Conservation (phyloP, 2,888 invertebrate genomes). For the Andrena bucephala region DNA sequence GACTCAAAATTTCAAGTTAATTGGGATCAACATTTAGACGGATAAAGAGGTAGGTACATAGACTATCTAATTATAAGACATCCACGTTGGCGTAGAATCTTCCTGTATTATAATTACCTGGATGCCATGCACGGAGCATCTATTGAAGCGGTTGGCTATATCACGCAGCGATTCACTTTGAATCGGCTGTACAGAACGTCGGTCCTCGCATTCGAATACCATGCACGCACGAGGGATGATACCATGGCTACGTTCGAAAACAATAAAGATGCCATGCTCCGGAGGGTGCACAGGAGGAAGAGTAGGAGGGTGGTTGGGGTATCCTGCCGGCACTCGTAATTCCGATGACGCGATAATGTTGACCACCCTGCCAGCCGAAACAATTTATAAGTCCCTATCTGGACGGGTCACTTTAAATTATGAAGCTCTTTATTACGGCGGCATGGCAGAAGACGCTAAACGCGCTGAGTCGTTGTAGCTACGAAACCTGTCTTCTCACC, state of each 20-base stretch:
- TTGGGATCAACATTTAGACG: background rate
- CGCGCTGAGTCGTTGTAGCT: constrained; percentile 50
- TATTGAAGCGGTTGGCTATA: constrained; percentile 46
- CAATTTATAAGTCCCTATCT: constrained; percentile 80
- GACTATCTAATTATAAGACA: too few relatives aligned
- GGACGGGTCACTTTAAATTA: constrained; percentile 79
- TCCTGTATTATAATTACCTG: constrained; percentile 29
- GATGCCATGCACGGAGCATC: constrained; percentile 12
- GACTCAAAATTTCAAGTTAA: background rate
- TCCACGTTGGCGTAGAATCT: background rate
- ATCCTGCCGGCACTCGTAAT: constrained; percentile 72
- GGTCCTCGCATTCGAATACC: constrained; percentile 69
- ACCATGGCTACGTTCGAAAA: constrained; percentile 71
- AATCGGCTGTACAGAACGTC: constrained; percentile 8
- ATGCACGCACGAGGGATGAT: constrained; percentile 73
- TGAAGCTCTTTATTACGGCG: constrained; percentile 77
- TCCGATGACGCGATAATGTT: constrained; percentile 80
- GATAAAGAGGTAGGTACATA: background rate
- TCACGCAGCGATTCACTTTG: constrained; percentile 38
- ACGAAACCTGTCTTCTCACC: constrained; percentile 35
- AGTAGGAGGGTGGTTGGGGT: constrained; percentile 17
- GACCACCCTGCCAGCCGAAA: constrained; percentile 77
- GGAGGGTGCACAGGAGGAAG: constrained; percentile 36
- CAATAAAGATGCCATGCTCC: constrained; percentile 74
- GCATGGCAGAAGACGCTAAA: constrained; percentile 61